phyloP scores from a whole-genome alignment of 1,140 invertebrate species.

The Drosophila persimilis region DNA sequence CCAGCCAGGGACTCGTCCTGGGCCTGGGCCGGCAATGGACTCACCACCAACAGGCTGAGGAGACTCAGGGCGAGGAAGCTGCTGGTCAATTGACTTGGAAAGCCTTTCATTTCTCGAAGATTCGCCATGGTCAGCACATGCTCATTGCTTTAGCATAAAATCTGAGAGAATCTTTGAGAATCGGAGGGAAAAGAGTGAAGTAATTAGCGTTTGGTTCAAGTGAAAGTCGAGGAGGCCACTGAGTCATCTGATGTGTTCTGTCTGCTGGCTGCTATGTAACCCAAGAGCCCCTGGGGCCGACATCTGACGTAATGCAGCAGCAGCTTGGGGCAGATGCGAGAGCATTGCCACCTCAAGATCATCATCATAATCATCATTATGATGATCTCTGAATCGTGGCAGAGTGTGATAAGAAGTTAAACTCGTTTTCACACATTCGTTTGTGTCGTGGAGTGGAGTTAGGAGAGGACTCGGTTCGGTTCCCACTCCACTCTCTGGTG shows the following conservation, averaged over 20 bases:
- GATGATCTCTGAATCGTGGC: constrained; percentile 18
- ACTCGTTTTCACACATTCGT: constrained; percentile 28
- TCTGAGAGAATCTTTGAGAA: constrained; percentile 32
- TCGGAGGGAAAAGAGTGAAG: constrained; percentile 17
- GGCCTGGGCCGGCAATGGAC: constrained; percentile 25
- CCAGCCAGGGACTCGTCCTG: constrained; percentile 91
- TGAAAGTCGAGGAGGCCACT: constrained; percentile 56
- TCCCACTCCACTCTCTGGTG: constrained; percentile 1
- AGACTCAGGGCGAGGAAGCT: constrained; percentile 20
- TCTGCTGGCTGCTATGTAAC: constrained; percentile 46
- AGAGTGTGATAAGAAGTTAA: constrained; percentile 33
- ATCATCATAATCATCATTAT: constrained; percentile 14
- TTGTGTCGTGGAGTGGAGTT: constrained; percentile 13
- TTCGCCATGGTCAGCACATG: constrained; percentile 56
- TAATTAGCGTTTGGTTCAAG: constrained; percentile 53
- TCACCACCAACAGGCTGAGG: constrained; percentile 31
- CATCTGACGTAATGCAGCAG: constrained; percentile 60
- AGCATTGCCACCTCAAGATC: constrained; percentile 38
- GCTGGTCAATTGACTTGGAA: constrained; percentile 19
- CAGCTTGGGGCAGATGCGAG: constrained; percentile 43
- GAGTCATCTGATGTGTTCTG: constrained; percentile 39
- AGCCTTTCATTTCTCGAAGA: constrained; percentile 18
- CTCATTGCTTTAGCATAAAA: constrained; percentile 62
- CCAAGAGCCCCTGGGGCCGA: constrained; percentile 22
- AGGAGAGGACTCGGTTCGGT: constrained; percentile 20